A percentile compares a stretch with the other conserved stretches of the same genome.
phyloP scores from a whole-genome alignment of 2,797 vertebrate genomes.

The Potorous gilbertii region DNA sequence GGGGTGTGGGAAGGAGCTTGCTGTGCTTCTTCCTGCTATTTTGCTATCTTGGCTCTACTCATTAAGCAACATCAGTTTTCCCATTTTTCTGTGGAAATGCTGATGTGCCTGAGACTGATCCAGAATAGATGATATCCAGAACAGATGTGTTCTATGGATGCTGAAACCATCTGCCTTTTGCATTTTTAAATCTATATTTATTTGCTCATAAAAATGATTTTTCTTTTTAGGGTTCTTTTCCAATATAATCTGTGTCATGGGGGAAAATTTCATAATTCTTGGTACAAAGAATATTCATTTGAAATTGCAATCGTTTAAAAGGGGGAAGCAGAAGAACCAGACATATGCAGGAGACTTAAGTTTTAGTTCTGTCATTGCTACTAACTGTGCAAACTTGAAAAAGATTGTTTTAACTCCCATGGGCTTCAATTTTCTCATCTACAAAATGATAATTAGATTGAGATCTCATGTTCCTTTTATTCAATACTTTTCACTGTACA shows the following conservation, averaged over 20 bases:
- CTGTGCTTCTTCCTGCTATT: not conserved
- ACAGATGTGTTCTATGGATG: constrained; percentile 78
- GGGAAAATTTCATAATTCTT: not conserved
- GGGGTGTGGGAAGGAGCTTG: not conserved
- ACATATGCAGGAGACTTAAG: not conserved
- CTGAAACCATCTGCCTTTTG: constrained; percentile 70
- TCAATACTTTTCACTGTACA: not conserved
- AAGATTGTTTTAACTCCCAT: not conserved
- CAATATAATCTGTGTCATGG: not conserved
- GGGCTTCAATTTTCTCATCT: not conserved
- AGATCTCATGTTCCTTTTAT: not conserved
- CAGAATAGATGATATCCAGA: constrained; percentile 75
- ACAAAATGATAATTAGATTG: not conserved
- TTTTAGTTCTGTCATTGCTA: not conserved
- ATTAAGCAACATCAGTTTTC: constrained; percentile 81
- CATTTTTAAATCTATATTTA: not conserved
- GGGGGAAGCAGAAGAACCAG: not conserved
- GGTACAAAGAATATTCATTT: not conserved
- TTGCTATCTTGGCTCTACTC: constrained; percentile 49
- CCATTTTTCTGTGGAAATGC: constrained; percentile 75
- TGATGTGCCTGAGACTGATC: constrained; percentile 75
- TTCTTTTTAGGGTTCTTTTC: not conserved
- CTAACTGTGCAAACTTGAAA: not conserved
- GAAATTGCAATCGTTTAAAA: not conserved
- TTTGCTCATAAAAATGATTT: not conserved